Conservation (phyloP, 92 coral and sea anemone genomes). For the Phenganax stokvisi region DNA sequence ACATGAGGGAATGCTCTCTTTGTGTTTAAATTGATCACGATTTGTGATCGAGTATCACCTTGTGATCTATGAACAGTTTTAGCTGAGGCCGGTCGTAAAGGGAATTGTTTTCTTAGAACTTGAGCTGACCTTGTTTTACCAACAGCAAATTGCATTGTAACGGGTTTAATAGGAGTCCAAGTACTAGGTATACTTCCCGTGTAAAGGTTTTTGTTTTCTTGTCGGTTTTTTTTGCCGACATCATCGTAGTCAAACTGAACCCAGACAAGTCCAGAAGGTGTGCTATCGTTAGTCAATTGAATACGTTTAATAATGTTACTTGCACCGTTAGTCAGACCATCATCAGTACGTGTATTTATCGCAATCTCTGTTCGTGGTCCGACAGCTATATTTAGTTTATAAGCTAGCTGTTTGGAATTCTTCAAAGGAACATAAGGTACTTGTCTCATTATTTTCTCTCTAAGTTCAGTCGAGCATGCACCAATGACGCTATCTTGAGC, state of each 20-base stretch:
- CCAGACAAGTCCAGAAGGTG: too few species aligned
- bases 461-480: conserved; percentile 19
- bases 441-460: conserved; percentile 51
- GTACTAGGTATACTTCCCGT: conserved; percentile 44
- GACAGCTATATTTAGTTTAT: too few species aligned
- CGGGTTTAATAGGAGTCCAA: conserved; percentile 64
- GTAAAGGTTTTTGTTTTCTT: too few species aligned
- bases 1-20: conserved; percentile 58
- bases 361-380: too few species aligned
- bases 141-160: conserved; percentile 59
- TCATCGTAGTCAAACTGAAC: too few species aligned
- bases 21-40: conserved; percentile 50
- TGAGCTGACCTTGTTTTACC: conserved; percentile 57
- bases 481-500: conserved; percentile 16
- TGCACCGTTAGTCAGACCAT: too few species aligned
- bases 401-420: too few species aligned
- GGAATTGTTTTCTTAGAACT: conserved; percentile 61
- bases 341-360: too few species aligned
- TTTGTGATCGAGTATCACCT: conserved; percentile 58
- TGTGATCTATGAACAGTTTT: conserved; percentile 60
- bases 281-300: too few species aligned
- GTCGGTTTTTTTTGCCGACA: too few species aligned
- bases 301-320: too few species aligned
- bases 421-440: conserved; percentile 35
- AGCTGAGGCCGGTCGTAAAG: conserved; percentile 59